Conservation (phyloP, 2,797 vertebrate species). For the Hypotaenidia okinawae region DNA sequence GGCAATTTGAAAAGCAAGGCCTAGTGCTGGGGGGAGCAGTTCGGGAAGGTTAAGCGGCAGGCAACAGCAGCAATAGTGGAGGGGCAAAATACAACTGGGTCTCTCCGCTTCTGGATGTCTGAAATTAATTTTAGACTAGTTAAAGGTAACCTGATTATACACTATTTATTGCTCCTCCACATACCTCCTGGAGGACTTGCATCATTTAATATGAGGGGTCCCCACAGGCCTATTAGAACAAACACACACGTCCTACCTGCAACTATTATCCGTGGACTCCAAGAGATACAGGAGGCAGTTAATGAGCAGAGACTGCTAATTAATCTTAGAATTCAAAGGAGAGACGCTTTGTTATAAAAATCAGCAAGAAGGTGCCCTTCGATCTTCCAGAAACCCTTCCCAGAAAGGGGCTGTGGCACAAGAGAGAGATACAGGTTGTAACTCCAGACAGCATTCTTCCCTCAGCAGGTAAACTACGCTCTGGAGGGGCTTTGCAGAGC, state of each 20-base stretch:
- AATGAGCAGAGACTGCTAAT: slow-evolving; percentile 44
- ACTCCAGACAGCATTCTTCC: not conserved
- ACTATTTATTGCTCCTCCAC: slow-evolving; percentile 4
- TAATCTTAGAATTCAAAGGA: not conserved
- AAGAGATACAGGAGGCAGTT: not conserved
- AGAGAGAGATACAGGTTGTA: not conserved
- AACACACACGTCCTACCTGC: not conserved
- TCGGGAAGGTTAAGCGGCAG: not conserved
- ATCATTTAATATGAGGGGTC: not conserved
- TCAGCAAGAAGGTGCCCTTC: slow-evolving; percentile 23
- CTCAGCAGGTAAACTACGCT: not conserved
- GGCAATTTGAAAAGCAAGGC: not conserved
- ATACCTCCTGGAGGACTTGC: not conserved
- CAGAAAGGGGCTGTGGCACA: not conserved
- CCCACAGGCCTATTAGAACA: slow-evolving; percentile 20
- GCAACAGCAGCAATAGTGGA: not conserved
- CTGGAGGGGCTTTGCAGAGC: not conserved
- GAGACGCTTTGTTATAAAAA: not conserved
- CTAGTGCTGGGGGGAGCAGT: not conserved
- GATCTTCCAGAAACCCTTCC: not conserved
- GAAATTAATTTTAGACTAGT: slow-evolving; percentile 12
- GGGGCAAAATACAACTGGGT: not conserved
- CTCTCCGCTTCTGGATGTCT: not conserved
- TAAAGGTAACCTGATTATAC: slow-evolving; percentile 19
- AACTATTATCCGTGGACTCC: not conserved